Evolutionary conservation across 1,140 invertebrate genomes (phyloP), one percentile per base, ranked within the genome.

Genomic region (Plectus sambesii): DNA sequence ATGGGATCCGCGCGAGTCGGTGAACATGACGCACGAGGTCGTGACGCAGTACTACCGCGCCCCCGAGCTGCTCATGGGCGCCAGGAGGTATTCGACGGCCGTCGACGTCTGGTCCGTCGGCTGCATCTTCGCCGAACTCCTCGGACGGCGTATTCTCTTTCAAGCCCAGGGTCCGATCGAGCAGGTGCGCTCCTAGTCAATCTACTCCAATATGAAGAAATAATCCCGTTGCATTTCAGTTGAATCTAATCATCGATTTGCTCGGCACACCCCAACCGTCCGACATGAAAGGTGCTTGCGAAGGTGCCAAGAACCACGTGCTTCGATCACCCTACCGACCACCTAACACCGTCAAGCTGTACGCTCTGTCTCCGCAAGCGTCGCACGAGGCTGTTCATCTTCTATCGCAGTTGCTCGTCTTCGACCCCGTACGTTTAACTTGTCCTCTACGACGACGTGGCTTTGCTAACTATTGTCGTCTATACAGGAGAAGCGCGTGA

Each of bases 71-170:
- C 63, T 76, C 9, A 75, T 76, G 70, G 74, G 74, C 20, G 71
- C 75, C 27, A 69, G 66, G 49, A 50, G 55, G 47, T 59, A 76
- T 55, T 62, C 63, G 39, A 84, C 83, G 6, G 85, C 87, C 0
- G 87, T 98, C 29, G 93, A 98, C 69, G 86, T 97, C 12, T 98
- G 92, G 93, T 89, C 87, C 36, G 89, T 97, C 23, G 93, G 93
- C n/a, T 98, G 93, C 70, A 98, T 97, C 63, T 97, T 98, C 69
- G 92, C 89, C 5, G 93, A 97, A 71, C 78, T 98, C 19, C 77
- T 98, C 0, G 85, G 87, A 36, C 74, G 93, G 46, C 77, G 89
- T 49, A 98, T 99, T 59, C 78, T 99, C 22, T 99, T 99, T 75
- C 90, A 97, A 74, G 88, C 87, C 20, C 84, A 87, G 69, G 88